Evolutionary conservation across 1,140 invertebrate species (phyloP), one percentile per base, ranked within the genome.

Genomic region (Gryllus bimaculatus): DNA sequence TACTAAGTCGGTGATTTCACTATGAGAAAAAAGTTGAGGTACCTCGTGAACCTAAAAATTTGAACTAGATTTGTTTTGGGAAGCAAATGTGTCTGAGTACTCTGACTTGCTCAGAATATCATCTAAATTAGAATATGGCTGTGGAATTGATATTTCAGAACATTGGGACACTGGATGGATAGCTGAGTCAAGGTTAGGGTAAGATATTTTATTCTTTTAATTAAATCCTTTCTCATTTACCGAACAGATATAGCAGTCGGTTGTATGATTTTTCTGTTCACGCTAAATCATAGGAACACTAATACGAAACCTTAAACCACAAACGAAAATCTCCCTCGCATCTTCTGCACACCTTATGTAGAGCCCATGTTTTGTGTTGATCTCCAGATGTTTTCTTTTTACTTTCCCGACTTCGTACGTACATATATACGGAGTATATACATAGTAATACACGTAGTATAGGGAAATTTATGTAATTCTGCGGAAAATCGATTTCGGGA

Each of bases 301-400:
- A 39, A 77, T 48, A 77, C 26, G 47, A 77, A 47, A 78, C 73
- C 78, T 80, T 80, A 80, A 80, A 80, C 73, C 47, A 80, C 80
- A 80, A 80, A 80, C 78, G 74, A 80, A 74, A 7, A 66, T 66
- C 54, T 18, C 74, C 54, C 80, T 66, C 48, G 2, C 21, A 66
- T 66, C 54, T 66, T 66, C 54, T 66, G 54, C 54, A 7, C 7
- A 66, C 54, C 7, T 10, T 66, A 21, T 80, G 54, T 8, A 18
- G 47, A 74, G 49, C 78, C 26, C 80, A 80, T 66, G 49, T 15
- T 80, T 78, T 80, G 47, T 47, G 5, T 80, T 66, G 80, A 75
- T 80, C 78, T 48, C 80, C 49, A 80, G 5, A 10, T 80, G 26
- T 39, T n/a, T n/a, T n/a, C n/a, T n/a, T n/a, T n/a, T n/a, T n/a